Percentiles rank a stretch among this genome's conserved stretches.
Conservation (phyloP, 1,140 invertebrate species). For the Drosophila sp. region DNA sequence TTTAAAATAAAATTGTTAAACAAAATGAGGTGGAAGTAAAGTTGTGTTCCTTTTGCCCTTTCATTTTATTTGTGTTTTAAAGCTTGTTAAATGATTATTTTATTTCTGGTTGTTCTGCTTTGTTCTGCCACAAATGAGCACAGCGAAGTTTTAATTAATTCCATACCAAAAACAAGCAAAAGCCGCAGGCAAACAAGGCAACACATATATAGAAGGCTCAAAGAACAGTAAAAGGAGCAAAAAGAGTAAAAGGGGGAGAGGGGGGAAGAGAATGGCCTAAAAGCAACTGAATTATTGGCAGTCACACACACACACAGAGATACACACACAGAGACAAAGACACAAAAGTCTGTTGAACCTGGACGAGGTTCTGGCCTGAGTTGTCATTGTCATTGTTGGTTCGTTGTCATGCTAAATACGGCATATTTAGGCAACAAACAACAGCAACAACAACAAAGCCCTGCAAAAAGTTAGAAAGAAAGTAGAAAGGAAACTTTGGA, state of each 20-base stretch:
- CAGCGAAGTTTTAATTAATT: constrained; percentile 77
- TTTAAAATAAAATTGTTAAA: too few species aligned
- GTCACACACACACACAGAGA: constrained; percentile 21
- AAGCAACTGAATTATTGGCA: constrained; percentile 71
- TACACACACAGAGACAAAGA: not conserved
- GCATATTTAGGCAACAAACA: constrained; percentile 68
- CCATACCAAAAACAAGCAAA: constrained; percentile 70
- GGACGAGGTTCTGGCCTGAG: constrained; percentile 33
- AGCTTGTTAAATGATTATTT: constrained; percentile 38
- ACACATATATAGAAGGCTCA: constrained; percentile 39
- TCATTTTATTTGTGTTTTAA: constrained; percentile 8
- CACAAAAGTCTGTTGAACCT: constrained; percentile 64
- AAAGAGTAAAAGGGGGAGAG: constrained; percentile 15
- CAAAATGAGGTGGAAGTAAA: not conserved
- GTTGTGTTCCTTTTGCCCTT: not conserved
- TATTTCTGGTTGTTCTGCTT: constrained; percentile 3
- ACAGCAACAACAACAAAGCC: constrained; percentile 21
- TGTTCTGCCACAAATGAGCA: constrained; percentile 10
- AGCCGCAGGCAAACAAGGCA: constrained; percentile 70
- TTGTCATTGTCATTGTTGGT: constrained; percentile 52
- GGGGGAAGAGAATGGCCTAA: constrained; percentile 39
- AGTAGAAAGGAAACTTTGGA: constrained; percentile 52
- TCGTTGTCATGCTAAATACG: constrained; percentile 77
- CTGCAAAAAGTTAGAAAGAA: constrained; percentile 41
- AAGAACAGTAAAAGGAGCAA: constrained; percentile 18